phyloP scores from a whole-genome alignment of 2,113 vertebrate species.

The Eulacestoma nigropectus region DNA sequence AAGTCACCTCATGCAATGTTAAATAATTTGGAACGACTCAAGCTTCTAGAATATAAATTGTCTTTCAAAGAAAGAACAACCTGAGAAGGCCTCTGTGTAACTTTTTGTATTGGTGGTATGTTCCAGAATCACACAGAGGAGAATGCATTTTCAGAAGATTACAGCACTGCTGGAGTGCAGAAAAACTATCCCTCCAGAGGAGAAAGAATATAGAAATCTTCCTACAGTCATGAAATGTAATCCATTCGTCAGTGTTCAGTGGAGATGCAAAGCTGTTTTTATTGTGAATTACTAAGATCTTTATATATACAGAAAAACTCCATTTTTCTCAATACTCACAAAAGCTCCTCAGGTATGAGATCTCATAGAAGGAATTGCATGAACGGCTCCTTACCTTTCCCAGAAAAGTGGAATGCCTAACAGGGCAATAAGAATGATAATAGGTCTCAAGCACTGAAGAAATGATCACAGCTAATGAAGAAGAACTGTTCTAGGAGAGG shows the following conservation, averaged over 20 bases:
- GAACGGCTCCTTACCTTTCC: background rate
- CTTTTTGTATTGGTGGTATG: background rate
- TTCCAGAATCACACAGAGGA: background rate
- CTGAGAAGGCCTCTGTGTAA: background rate
- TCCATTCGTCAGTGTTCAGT: background rate
- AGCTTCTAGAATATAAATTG: background rate
- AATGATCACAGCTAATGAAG: background rate
- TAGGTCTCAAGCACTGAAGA: background rate
- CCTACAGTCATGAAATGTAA: background rate
- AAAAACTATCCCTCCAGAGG: background rate
- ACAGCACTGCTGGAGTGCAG: background rate
- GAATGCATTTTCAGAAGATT: background rate
- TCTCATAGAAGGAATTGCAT: background rate
- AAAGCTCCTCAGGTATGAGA: background rate
- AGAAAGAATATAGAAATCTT: background rate
- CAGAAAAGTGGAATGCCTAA: background rate
- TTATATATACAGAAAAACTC: background rate
- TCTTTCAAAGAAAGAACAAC: background rate
- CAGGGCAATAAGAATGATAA: background rate
- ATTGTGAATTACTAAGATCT: background rate
- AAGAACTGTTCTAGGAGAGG: background rate
- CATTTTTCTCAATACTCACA: background rate
- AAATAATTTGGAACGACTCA: background rate
- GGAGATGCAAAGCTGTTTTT: background rate
- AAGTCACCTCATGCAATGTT: background rate